A percentile compares a stretch with the other conserved stretches of the same genome.
Evolutionary conservation across 2,888 invertebrate genomes (phyloP).

Genomic region (Calameuta pallipes): DNA sequence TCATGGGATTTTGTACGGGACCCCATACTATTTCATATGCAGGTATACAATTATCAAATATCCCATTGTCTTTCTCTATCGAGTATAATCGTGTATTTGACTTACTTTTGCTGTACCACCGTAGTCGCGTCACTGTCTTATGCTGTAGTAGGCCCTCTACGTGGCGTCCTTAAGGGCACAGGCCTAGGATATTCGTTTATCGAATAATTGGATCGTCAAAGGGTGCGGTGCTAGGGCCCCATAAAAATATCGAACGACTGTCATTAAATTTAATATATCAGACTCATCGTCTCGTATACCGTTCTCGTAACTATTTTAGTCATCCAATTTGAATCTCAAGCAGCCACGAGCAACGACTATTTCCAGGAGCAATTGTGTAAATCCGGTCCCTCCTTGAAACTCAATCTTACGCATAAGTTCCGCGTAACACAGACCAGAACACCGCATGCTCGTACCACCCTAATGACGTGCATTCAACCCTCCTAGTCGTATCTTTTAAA

Average conservation of each 20-base stretch:
- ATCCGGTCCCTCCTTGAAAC: constrained; percentile 7
- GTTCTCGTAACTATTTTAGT: neutral
- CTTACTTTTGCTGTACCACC: neutral
- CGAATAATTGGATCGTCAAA: neutral
- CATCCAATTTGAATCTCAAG: constrained; percentile 7
- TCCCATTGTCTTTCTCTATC: neutral
- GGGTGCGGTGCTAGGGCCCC: neutral
- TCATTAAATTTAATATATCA: neutral
- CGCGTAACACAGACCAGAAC: constrained; percentile 1
- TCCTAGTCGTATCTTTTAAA: neutral
- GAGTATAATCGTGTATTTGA: neutral
- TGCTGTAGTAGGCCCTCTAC: neutral
- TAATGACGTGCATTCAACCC: neutral
- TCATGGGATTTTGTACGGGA: neutral
- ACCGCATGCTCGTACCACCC: neutral
- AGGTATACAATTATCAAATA: neutral
- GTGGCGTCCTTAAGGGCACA: neutral
- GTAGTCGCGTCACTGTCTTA: neutral
- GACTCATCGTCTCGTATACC: neutral
- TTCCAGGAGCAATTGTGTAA: constrained; percentile 6
- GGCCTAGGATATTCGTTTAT: neutral
- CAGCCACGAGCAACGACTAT: neutral
- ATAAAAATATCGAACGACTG: neutral
- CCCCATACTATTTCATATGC: neutral
- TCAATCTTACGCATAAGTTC: constrained; percentile 5